Conservation (phyloP, 53 echinoderm and acorn worm genomes). For the Temnopleurus reevesii region DNA sequence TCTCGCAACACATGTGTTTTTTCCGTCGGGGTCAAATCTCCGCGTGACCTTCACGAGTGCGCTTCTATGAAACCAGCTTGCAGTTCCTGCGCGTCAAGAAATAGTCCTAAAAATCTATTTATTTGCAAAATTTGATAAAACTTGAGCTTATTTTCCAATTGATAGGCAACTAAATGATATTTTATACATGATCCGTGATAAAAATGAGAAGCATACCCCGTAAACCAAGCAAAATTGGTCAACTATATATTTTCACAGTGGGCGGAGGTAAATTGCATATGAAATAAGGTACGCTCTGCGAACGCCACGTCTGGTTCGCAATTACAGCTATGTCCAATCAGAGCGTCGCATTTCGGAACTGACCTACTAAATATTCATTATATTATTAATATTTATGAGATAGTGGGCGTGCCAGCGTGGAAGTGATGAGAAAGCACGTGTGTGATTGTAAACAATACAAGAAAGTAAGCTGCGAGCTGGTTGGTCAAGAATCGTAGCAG, state of each 20-base stretch:
- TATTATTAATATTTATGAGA: slow-evolving; percentile 30
- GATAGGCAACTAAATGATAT: too few species aligned
- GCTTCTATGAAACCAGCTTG: background rate
- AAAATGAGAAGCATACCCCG: background rate
- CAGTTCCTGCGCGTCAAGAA: background rate
- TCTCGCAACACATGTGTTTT: background rate
- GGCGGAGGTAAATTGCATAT: slow-evolving; percentile 31
- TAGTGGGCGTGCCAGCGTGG: slow-evolving; percentile 48
- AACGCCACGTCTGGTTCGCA: slow-evolving; percentile 36
- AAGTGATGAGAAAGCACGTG: slow-evolving; percentile 42
- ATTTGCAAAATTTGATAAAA: too few species aligned
- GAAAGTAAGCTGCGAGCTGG: background rate
- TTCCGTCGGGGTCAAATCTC: slow-evolving; percentile 37
- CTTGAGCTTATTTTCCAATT: too few species aligned
- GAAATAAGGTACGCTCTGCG: slow-evolving; percentile 31
- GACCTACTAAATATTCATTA: background rate
- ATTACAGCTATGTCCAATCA: slow-evolving; percentile 42
- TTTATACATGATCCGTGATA: background rate
- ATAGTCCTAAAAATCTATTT: background rate
- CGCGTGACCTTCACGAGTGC: slow-evolving; percentile 6
- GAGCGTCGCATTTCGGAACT: background rate
- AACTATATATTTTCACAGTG: background rate
- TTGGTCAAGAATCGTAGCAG: background rate
- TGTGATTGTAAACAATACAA: slow-evolving; percentile 38
- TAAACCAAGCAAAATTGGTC: background rate